These are phyloP conservation scores for Ophonus ardosiacus DNA, from an alignment of 2,888 invertebrate genomes.

Conservation along the genomic window DNA sequence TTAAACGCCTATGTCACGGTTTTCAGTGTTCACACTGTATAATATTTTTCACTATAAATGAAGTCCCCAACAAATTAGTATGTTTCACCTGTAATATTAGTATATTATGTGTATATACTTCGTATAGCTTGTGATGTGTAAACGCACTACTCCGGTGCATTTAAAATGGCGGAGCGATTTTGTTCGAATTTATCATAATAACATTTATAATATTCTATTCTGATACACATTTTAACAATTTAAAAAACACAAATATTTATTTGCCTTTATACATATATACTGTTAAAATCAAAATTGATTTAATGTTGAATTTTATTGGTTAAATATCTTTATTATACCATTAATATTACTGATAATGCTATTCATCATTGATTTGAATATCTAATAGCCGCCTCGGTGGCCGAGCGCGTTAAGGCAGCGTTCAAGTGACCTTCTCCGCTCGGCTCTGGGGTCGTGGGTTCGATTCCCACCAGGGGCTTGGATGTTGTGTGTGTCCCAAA, in stretches of 20 bases:
- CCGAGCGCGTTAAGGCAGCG: too few species aligned
- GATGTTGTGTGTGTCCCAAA: too few species aligned
- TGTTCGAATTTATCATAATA: background rate
- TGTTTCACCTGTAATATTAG: background rate
- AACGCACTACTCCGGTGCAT: background rate
- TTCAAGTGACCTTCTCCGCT: too few species aligned
- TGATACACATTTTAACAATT: background rate
- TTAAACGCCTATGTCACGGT: too few species aligned
- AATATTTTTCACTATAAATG: too few species aligned
- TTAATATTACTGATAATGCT: background rate
- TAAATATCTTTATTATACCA: too few species aligned
- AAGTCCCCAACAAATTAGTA: too few species aligned
- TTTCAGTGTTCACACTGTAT: too few species aligned
- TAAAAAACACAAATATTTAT: background rate
- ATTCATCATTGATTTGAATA: background rate
- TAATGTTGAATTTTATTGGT: background rate
- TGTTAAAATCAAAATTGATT: background rate
- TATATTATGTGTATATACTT: background rate
- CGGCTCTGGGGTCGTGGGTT: too few species aligned
- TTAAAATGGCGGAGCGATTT: background rate
- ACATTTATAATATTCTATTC: background rate
- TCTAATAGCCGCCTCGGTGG: too few species aligned
- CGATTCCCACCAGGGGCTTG: too few species aligned
- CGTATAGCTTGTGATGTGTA: background rate
- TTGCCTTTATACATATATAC: background rate